These are phyloP conservation scores for Helicolenus hilgendorfi DNA, from an alignment of 2,797 vertebrate species.

Conservation along the genomic window DNA sequence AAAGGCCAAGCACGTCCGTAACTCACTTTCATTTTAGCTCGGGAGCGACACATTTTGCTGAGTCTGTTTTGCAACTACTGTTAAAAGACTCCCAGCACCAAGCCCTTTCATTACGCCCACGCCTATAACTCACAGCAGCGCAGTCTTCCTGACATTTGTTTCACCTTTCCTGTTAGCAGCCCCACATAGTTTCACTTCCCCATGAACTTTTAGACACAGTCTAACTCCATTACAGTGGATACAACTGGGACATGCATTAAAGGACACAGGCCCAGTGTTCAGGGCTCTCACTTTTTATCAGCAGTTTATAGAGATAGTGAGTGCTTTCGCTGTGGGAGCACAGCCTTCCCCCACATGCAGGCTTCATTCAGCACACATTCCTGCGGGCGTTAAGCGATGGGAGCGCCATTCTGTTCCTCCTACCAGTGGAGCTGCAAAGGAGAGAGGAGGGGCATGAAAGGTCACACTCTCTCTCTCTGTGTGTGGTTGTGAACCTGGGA, in stretches of 20 bases:
- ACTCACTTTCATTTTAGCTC: not conserved
- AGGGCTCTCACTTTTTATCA: slow-evolving; percentile 65
- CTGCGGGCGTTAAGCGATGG: slow-evolving; percentile 70
- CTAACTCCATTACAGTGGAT: not conserved
- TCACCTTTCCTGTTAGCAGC: slow-evolving; percentile 77
- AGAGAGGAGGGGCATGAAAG: slow-evolving; percentile 33
- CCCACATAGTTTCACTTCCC: slow-evolving; percentile 6
- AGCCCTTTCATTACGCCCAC: slow-evolving; percentile 49
- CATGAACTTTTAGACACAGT: not conserved
- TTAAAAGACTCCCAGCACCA: not conserved
- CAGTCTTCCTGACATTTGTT: slow-evolving; percentile 78
- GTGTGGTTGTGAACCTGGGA: not conserved
- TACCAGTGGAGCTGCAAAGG: slow-evolving; percentile 28
- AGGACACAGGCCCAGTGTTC: slow-evolving; percentile 7
- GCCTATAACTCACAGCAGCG: slow-evolving; percentile 58
- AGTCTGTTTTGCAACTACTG: slow-evolving; percentile 52
- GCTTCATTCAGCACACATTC: slow-evolving; percentile 81
- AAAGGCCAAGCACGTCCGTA: not conserved
- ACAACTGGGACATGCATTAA: not conserved
- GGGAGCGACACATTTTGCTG: slow-evolving; percentile 32
- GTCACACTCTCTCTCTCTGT: slow-evolving; percentile 24
- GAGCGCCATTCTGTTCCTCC: slow-evolving; percentile 40
- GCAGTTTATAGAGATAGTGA: slow-evolving; percentile 70
- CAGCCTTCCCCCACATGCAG: slow-evolving; percentile 65
- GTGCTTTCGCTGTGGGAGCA: slow-evolving; percentile 45